Evolutionary conservation across 2,797 vertebrate genomes (phyloP).

Genomic region (Mormyrus hasselquistii): DNA sequence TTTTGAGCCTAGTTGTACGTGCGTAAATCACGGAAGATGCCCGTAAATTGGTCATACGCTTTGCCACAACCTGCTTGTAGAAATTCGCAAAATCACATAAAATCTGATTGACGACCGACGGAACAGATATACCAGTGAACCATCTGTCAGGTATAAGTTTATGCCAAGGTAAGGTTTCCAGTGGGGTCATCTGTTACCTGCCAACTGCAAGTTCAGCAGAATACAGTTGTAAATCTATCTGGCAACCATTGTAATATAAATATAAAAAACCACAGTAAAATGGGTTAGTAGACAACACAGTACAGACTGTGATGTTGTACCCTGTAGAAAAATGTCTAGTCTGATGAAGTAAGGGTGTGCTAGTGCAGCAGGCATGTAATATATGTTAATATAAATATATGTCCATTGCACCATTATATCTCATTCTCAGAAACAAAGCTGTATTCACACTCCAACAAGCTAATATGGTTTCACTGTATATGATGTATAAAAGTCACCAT

Average conservation of each 20-base stretch:
- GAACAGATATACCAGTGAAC: neutral
- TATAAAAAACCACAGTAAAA: neutral
- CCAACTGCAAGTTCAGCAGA: conserved; percentile 6
- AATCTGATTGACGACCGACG: neutral
- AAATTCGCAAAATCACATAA: neutral
- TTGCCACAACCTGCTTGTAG: neutral
- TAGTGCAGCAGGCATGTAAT: neutral
- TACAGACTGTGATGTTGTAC: neutral
- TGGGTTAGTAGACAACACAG: neutral
- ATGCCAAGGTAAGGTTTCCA: neutral
- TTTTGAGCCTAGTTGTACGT: neutral
- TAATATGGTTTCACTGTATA: neutral
- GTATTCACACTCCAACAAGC: neutral
- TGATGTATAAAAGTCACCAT: neutral
- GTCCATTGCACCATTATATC: neutral
- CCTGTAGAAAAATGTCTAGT: neutral
- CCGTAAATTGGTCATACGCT: neutral
- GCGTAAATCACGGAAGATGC: neutral
- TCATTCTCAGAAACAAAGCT: neutral
- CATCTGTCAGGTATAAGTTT: neutral
- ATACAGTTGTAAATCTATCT: neutral
- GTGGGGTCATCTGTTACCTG: neutral
- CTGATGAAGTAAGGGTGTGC: neutral
- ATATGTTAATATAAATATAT: neutral
- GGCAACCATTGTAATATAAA: neutral